A percentile compares a stretch with the other conserved stretches of the same genome.
Evolutionary conservation across 2,888 invertebrate genomes (phyloP).

Genomic region (Pammene aurita): DNA sequence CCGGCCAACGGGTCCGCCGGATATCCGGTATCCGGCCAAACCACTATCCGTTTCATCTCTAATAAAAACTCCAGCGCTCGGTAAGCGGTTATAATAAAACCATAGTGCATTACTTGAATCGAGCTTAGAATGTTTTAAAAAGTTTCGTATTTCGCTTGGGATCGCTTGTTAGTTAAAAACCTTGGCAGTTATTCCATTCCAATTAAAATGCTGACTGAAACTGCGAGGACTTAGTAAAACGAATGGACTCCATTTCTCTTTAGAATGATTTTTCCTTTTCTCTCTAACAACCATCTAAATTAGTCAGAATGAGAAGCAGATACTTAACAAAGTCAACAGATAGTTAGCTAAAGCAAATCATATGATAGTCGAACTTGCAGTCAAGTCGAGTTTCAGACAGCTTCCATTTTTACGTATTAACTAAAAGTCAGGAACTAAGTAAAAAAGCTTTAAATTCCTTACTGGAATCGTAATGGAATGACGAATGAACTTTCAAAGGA

Average conservation of each 20-base stretch:
- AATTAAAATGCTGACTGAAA: not conserved
- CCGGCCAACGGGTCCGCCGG: no score
- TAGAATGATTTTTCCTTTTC: not conserved
- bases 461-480: conserved; percentile 17
- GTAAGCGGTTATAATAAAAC: not conserved
- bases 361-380: not conserved
- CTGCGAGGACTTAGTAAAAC: not conserved
- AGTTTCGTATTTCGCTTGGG: conserved; percentile 23
- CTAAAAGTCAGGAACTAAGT: not conserved
- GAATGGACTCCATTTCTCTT: not conserved
- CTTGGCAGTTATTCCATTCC: not conserved
- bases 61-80: not conserved
- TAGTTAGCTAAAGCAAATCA: not conserved
- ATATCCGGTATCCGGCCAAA: no score
- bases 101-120: conserved; percentile 33
- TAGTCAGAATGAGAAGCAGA: not conserved
- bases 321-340: not conserved
- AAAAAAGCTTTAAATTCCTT: conserved; percentile 8
- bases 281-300: not conserved
- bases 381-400: not conserved
- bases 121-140: conserved; percentile 32
- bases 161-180: not conserved
- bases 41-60: no score
- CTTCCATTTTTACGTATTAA: not conserved
- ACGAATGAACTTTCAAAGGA: conserved; percentile 13